Percentiles rank a stretch among this genome's conserved stretches.
Conservation (phyloP, 2,888 invertebrate species). For the Chironomus riparius region DNA sequence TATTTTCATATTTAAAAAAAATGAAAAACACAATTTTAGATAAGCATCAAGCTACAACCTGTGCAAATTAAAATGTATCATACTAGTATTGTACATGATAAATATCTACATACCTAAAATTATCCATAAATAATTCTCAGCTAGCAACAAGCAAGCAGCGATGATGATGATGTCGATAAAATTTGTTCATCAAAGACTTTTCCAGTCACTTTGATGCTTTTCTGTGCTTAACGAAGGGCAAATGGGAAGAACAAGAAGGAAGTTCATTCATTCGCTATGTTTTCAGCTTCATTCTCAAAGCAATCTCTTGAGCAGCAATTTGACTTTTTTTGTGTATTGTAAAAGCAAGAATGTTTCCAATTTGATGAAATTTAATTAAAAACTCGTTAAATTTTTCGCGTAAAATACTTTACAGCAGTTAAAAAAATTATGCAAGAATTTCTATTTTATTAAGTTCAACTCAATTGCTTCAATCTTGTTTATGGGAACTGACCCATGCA, state of each 20-base stretch:
- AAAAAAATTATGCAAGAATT: slow-evolving; percentile 1
- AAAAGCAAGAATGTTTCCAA: slow-evolving; percentile 18
- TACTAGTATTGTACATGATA: too few relatives aligned
- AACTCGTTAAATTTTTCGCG: slow-evolving; percentile 11
- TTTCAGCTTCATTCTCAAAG: slow-evolving; percentile 15
- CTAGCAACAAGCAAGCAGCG: not conserved
- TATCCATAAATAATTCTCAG: not conserved
- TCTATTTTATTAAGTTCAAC: not conserved
- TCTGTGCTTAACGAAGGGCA: slow-evolving; percentile 23
- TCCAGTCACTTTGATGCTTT: slow-evolving; percentile 23
- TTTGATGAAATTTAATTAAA: slow-evolving; percentile 24
- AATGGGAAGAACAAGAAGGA: not conserved
- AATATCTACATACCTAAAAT: too few relatives aligned
- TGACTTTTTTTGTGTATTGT: not conserved
- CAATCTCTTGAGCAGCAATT: not conserved
- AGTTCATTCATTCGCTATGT: not conserved
- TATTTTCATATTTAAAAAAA: not conserved
- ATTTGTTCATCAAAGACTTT: not conserved
- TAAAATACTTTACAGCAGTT: not conserved
- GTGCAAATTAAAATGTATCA: too few relatives aligned
- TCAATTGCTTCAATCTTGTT: not conserved
- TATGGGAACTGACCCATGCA: not conserved
- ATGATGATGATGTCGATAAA: not conserved
- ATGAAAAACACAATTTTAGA: not conserved
- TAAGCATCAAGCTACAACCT: not conserved